Evolutionary conservation across 2,797 vertebrate genomes (phyloP).

Genomic region (Eulemur albifrons): DNA sequence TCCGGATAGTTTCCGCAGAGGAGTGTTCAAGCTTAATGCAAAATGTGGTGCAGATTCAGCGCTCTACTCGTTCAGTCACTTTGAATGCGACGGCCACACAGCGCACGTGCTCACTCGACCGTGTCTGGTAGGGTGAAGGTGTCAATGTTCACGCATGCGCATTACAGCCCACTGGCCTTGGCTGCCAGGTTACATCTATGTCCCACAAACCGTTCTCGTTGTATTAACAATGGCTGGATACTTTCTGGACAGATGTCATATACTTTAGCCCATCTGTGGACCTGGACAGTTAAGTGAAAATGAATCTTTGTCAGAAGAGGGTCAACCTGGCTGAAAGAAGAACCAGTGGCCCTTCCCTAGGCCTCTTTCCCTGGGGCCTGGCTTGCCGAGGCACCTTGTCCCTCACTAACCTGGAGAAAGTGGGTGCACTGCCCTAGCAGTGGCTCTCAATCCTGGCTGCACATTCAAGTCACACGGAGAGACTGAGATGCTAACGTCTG

Average conservation of each 20-base stretch:
- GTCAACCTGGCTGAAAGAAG: not conserved
- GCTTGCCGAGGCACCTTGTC: not conserved
- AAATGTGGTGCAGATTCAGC: too few species aligned
- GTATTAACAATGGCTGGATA: too few species aligned
- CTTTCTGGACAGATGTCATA: too few species aligned
- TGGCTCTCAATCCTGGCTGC: not conserved
- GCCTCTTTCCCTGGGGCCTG: not conserved
- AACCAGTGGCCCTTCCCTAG: not conserved
- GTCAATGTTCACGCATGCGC: too few species aligned
- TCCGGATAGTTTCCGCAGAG: too few species aligned
- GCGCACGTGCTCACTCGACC: rapidly evolving
- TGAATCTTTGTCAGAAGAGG: not conserved
- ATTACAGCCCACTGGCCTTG: too few species aligned
- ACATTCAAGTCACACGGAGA: not conserved
- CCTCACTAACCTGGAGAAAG: rapidly evolving
- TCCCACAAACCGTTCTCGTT: too few species aligned
- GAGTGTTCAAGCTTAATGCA: too few species aligned
- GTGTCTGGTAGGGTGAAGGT: rapidly evolving
- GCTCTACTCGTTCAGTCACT: too few species aligned
- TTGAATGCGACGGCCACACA: too few species aligned
- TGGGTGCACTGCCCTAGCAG: too few species aligned
- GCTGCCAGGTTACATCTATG: too few species aligned
- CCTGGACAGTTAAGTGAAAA: not conserved
- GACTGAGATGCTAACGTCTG: rapidly evolving
- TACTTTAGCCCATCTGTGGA: not conserved